These are phyloP conservation scores for Cariama cristata DNA, from an alignment of 2,113 vertebrate genomes.

Conservation along the genomic window DNA sequence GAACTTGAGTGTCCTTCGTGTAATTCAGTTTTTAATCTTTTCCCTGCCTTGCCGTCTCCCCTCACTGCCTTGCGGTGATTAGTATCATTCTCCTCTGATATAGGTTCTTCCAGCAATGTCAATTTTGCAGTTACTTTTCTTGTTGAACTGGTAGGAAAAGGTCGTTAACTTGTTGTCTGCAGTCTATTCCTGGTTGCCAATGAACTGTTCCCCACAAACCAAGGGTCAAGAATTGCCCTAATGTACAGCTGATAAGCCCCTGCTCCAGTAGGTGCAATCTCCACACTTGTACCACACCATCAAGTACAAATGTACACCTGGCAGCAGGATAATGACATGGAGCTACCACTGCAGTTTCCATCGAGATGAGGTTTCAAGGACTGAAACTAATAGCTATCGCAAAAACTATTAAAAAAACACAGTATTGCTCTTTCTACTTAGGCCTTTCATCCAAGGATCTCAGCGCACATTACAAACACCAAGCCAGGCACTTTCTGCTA, in stretches of 20 bases:
- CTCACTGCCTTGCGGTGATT: background rate
- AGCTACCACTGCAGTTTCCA: background rate
- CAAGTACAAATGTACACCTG: background rate
- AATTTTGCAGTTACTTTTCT: constrained; percentile 24
- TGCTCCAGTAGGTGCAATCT: constrained; percentile 25
- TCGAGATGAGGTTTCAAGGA: constrained; percentile 34
- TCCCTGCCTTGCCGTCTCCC: background rate
- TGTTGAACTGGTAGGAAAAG: constrained; percentile 31
- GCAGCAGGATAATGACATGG: background rate
- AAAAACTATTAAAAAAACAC: constrained; percentile 20
- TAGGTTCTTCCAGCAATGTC: background rate
- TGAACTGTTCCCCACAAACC: constrained; percentile 3
- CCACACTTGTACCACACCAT: background rate
- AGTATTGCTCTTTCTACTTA: constrained; percentile 1
- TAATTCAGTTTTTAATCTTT: constrained; percentile 53
- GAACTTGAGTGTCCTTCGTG: background rate
- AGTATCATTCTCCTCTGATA: background rate
- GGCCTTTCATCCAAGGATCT: constrained; percentile 6
- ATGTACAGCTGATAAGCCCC: background rate
- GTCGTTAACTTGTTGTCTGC: constrained; percentile 26
- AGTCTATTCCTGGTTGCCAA: background rate
- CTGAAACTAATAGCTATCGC: constrained; percentile 36
- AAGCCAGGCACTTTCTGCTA: background rate
- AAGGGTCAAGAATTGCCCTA: constrained; percentile 27
- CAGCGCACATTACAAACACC: background rate